A percentile compares a stretch with the other conserved stretches of the same genome.
Conservation (phyloP, 2,797 vertebrate species). For the Poecilia wingei region DNA sequence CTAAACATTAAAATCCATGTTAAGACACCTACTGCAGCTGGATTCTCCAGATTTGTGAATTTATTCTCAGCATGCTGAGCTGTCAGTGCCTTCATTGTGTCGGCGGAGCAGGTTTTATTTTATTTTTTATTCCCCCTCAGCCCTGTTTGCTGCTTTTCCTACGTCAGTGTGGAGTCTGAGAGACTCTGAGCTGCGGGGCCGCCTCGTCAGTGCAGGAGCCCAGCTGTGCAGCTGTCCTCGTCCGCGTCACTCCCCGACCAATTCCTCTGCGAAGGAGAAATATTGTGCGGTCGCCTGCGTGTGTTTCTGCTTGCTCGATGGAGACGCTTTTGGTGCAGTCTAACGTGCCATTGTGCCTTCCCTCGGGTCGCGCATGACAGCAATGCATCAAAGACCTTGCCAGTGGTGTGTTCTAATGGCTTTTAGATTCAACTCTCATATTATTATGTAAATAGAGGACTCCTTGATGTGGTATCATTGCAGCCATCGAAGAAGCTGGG, state of each 20-base stretch:
- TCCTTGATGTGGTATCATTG: constrained; percentile 64
- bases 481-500: constrained; percentile 54
- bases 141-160: constrained; percentile 16
- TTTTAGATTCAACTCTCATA: constrained; percentile 70
- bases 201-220: constrained; percentile 39
- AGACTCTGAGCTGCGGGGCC: constrained; percentile 31
- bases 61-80: constrained; percentile 5
- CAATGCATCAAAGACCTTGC: constrained; percentile 67
- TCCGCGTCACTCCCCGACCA: constrained; percentile 30
- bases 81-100: constrained; percentile 24
- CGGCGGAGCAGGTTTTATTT: constrained; percentile 4
- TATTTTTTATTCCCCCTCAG: constrained; percentile 15
- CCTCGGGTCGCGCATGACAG: constrained; percentile 63
- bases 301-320: constrained; percentile 5
- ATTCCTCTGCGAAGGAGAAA: constrained; percentile 3
- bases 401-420: constrained; percentile 66
- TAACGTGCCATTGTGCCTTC: constrained; percentile 43
- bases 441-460: constrained; percentile 74
- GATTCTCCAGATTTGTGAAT: constrained; percentile 1
- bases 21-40: neutral
- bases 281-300: constrained; percentile 16
- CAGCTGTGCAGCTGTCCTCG: constrained; percentile 60
- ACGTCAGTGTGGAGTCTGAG: constrained; percentile 38
- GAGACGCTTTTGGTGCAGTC: neutral
- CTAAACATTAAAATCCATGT: neutral